A percentile compares a stretch with the other conserved stretches of the same genome.
Evolutionary conservation across 2,888 invertebrate genomes (phyloP).

Genomic region (Chloromyia formosa): DNA sequence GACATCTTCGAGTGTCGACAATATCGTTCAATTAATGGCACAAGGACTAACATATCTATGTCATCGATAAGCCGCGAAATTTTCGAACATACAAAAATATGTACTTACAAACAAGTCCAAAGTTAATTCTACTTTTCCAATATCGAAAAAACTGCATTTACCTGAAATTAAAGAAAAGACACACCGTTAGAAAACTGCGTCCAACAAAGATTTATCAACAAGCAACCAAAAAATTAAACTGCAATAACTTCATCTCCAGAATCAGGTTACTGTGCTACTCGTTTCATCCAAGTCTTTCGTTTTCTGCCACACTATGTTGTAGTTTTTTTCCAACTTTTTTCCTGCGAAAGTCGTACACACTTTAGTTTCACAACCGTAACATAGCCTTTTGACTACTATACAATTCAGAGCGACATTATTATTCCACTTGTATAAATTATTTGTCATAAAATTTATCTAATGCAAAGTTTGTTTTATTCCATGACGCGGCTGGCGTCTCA

Average conservation of each 20-base stretch:
- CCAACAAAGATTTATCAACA: no score
- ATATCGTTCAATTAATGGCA: no score
- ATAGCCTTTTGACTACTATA: background rate
- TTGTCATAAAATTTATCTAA: slow-evolving; percentile 1
- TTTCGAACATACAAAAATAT: no score
- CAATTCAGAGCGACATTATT: no score
- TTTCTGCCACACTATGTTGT: background rate
- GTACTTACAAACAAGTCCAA: no score
- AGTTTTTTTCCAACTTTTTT: background rate
- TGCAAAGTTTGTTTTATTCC: slow-evolving; percentile 7
- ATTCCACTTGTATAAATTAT: background rate
- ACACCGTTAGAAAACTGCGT: no score
- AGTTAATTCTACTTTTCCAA: no score
- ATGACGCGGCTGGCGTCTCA: background rate
- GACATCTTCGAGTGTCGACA: no score
- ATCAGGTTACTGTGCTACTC: slow-evolving; percentile 30
- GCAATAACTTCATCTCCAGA: background rate
- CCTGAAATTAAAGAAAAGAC: no score
- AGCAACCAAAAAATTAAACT: background rate
- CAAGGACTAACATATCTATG: no score
- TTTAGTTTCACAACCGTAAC: background rate
- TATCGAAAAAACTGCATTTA: no score
- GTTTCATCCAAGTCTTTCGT: slow-evolving; percentile 38
- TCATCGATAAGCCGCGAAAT: no score
- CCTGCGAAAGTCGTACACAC: background rate